phyloP scores from a whole-genome alignment of 2,113 vertebrate genomes.

The Illadopsis cleaveri region DNA sequence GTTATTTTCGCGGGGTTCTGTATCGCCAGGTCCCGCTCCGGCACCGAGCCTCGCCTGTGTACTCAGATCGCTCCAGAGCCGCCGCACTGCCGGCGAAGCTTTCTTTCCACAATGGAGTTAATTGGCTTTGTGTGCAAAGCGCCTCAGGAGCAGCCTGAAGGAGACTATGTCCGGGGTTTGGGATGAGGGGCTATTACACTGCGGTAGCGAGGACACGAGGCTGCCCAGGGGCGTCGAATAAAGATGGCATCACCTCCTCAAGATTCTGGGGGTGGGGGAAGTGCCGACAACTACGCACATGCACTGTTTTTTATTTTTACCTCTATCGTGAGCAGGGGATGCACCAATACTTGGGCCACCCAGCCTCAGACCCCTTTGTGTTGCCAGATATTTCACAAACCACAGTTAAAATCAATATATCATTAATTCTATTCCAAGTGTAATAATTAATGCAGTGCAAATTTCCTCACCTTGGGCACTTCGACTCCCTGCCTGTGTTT shows the following conservation, averaged over 20 bases:
- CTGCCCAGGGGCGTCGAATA: neutral
- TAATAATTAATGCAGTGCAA: neutral
- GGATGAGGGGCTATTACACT: neutral
- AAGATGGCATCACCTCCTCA: neutral
- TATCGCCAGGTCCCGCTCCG: fast-evolving
- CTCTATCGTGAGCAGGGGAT: fast-evolving
- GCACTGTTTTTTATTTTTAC: neutral
- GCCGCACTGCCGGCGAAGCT: neutral
- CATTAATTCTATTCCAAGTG: neutral
- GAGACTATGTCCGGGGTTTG: fast-evolving
- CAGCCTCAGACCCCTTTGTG: neutral
- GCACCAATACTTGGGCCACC: fast-evolving
- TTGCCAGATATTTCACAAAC: neutral
- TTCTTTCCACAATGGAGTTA: neutral
- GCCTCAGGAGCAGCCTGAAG: neutral
- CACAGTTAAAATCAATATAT: neutral
- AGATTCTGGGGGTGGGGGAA: neutral
- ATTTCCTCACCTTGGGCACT: neutral
- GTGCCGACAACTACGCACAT: neutral
- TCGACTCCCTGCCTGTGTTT: neutral
- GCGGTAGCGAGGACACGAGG: fast-evolving
- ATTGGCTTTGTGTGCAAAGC: neutral
- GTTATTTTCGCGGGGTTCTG: neutral
- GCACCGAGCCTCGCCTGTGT: neutral
- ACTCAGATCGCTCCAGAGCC: fast-evolving